phyloP scores from a whole-genome alignment of 2,888 invertebrate genomes.

The Eupithecia exiguata region DNA sequence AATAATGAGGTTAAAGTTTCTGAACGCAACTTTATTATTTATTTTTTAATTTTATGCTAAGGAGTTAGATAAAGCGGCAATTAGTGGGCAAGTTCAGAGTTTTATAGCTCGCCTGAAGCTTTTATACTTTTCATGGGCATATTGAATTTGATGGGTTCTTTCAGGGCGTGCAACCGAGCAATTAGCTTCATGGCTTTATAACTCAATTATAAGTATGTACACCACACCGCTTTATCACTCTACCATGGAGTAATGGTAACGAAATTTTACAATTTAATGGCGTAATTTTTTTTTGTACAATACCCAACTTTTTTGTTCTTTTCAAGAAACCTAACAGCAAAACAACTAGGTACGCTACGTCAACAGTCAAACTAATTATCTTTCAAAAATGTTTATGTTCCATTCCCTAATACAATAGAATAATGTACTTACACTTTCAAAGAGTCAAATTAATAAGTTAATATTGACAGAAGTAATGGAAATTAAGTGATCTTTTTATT shows the following conservation, averaged over 20 bases:
- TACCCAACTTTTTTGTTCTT: background rate
- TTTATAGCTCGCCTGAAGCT: slow-evolving; percentile 33
- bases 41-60: slow-evolving; percentile 54
- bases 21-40: slow-evolving; percentile 66
- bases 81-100: slow-evolving; percentile 39
- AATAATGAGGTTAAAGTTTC: slow-evolving; percentile 82
- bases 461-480: no score
- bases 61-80: slow-evolving; percentile 44
- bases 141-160: slow-evolving; percentile 5
- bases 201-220: background rate
- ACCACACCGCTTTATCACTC: background rate
- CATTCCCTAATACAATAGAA: background rate
- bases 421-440: background rate
- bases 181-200: background rate
- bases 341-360: background rate
- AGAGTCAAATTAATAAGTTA: background rate
- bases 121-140: slow-evolving; percentile 13
- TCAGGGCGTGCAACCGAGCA: background rate
- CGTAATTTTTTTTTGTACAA: background rate
- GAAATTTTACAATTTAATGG: background rate
- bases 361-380: no score
- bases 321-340: background rate
- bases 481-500: no score
- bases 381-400: no score
- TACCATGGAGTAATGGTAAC: background rate